Evolutionary conservation across 92 coral and sea anemone genomes (phyloP), one percentile per base, ranked within the genome.

Genomic region (Epizoanthus rinbou): DNA sequence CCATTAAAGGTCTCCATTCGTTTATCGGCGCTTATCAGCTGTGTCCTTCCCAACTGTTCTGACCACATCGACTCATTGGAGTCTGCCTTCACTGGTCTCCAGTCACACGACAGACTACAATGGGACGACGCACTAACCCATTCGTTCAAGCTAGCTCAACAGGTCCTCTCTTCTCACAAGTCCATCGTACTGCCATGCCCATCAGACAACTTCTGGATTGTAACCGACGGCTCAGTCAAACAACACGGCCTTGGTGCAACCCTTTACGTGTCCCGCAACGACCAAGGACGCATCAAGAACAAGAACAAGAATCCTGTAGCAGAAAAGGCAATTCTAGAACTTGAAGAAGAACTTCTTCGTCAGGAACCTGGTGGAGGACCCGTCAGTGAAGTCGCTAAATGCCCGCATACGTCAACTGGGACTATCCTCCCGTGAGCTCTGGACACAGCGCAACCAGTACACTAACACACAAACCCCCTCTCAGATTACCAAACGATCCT

Each of bases 81-180:
- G 73, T 52, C 53, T 24, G 75, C 80, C 19, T 24, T 81, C 63
- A 31, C 86, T 52, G 84, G 87, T 19, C 74, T 80, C 15, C 84
- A 86, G 79, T 81, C 90, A 25, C 22, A 19, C 14, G 83, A 89
- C 75, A 75, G 39, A 5, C 81, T 87, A 4, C 25, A 35, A 21
- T 64, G 74, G 71, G 83, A 88, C 52, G 91, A 84, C 13, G 72
- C 33, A 39, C 91, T 88, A 0, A 31, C 57, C 62, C 50, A 47
- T 21, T 24, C 17, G 76, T 87, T 87, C 85, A 45, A 78, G 41
- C 23, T 73, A 33, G 92, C 89, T 14, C 89, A 89, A 81, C 74
- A 80, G 17, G 53, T 65, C 86, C 89, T 86, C 53, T 21, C 81
- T 15, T 43, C 31, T 18, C 67, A 57, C 43, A 74, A 0, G 45